phyloP scores from a whole-genome alignment of 2,888 invertebrate genomes.

The Sisyra nigra region DNA sequence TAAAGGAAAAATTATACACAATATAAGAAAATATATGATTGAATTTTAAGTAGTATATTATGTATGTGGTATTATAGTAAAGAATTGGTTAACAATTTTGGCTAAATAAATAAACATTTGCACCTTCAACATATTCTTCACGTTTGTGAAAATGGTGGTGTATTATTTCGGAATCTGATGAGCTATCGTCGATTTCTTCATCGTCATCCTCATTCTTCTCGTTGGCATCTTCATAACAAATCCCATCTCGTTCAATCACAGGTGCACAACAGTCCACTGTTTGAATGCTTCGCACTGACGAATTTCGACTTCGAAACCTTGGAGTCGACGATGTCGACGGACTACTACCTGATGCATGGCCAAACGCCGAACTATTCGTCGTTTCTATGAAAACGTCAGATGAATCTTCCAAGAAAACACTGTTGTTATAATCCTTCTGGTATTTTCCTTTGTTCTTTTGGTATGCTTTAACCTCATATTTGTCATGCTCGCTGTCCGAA shows the following conservation, averaged over 20 bases:
- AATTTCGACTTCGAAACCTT: conserved; percentile 5
- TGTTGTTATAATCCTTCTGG: not conserved
- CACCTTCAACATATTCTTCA: conserved; percentile 1
- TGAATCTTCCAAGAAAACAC: conserved; percentile 2
- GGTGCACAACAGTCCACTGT: conserved; percentile 5
- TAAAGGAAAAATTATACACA: no score
- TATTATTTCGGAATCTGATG: not conserved
- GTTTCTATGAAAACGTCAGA: conserved; percentile 4
- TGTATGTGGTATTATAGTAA: no score
- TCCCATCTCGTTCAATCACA: not conserved
- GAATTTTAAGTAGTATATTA: no score
- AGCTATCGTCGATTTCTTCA: not conserved
- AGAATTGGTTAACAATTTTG: no score
- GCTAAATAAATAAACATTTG: no score
- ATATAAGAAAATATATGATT: no score
- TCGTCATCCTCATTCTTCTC: not conserved
- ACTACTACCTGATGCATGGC: conserved; percentile 1
- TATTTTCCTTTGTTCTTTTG: conserved; percentile 4
- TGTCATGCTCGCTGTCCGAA: conserved; percentile 1
- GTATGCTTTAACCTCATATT: conserved; percentile 4
- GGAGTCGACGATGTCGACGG: conserved; percentile 4
- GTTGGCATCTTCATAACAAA: not conserved
- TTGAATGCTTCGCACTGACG: conserved; percentile 5
- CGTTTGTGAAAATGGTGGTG: not conserved
- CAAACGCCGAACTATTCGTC: not conserved